phyloP scores from a whole-genome alignment of 2,888 invertebrate genomes.

The Odontomyia ornata region DNA sequence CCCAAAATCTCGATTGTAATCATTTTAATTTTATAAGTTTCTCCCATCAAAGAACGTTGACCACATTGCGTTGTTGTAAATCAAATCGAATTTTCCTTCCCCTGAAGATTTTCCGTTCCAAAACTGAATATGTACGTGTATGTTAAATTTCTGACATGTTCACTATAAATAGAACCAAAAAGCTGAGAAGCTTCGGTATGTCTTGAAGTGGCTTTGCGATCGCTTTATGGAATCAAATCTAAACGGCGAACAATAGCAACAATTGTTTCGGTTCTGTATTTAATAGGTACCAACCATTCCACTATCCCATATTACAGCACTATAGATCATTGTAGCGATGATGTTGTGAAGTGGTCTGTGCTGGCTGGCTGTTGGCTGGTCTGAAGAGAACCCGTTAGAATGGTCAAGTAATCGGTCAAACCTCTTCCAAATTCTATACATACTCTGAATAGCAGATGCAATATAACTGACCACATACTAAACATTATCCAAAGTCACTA shows the following conservation, averaged over 20 bases:
- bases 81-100: neutral
- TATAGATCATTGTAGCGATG: neutral
- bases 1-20: no score
- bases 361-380: no score
- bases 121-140: neutral
- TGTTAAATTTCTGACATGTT: neutral
- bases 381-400: constrained; percentile 18
- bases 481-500: no score
- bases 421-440: constrained; percentile 14
- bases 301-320: neutral
- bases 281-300: neutral
- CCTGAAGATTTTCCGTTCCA: neutral
- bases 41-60: no score
- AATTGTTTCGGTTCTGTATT: neutral
- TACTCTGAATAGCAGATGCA: neutral
- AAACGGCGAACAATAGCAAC: constrained; percentile 9
- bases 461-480: neutral
- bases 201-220: neutral
- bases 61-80: neutral
- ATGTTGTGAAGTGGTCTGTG: no score
- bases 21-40: no score
- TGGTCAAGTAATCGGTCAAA: constrained; percentile 28
- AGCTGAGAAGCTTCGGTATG: neutral
- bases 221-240: neutral
- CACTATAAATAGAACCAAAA: neutral